A percentile compares a stretch with the other conserved stretches of the same genome.
Evolutionary conservation across 2,888 invertebrate species (phyloP).

Genomic region (Acanthosepion pharaonis): DNA sequence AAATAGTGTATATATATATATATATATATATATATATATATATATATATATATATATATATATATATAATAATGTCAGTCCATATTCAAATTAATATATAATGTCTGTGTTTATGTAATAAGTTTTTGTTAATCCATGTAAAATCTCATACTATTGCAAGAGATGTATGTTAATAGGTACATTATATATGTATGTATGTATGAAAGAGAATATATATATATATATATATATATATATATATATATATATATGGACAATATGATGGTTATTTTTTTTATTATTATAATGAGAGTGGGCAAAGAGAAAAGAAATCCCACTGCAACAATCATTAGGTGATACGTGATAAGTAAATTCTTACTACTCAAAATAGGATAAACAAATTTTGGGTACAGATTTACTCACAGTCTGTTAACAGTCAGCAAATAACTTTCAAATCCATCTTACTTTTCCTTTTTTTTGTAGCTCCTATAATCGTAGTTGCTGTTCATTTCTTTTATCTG

Average conservation of each 20-base stretch:
- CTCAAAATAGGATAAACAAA: neutral
- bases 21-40: slow-evolving; percentile 39
- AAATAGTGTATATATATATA: neutral
- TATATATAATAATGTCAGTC: neutral
- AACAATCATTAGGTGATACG: neutral
- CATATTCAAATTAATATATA: neutral
- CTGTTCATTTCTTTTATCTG: neutral
- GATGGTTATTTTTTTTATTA: too few relatives aligned
- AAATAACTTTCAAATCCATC: neutral
- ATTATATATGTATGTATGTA: neutral
- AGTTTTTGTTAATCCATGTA: neutral
- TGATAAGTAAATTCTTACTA: neutral
- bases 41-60: slow-evolving; percentile 4
- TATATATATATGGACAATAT: neutral
- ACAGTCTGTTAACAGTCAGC: neutral
- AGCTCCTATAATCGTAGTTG: neutral
- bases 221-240: slow-evolving; percentile 37
- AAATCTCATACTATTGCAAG: neutral
- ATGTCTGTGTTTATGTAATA: neutral
- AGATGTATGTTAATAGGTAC: neutral
- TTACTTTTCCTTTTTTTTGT: neutral
- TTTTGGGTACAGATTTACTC: neutral
- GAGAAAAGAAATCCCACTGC: neutral
- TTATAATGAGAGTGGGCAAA: too few relatives aligned
- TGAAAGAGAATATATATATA: neutral